These are phyloP conservation scores for Hypomecis punctinalis DNA, from an alignment of 2,888 invertebrate species.

Conservation along the genomic window DNA sequence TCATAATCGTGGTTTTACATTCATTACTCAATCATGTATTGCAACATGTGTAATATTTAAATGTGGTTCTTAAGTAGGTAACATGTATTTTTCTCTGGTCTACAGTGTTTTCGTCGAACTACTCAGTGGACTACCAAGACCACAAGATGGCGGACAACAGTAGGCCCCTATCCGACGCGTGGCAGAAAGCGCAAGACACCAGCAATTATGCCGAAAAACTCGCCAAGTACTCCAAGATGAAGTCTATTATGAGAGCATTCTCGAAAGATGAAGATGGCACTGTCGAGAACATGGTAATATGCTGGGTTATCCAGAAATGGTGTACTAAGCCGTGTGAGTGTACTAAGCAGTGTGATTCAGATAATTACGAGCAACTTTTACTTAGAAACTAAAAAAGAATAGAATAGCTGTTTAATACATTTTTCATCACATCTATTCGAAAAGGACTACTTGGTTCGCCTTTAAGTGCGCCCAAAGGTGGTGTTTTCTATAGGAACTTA, in stretches of 20 bases:
- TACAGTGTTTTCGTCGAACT: slow-evolving; percentile 50
- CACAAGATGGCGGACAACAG: slow-evolving; percentile 19
- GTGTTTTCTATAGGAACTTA: too few species aligned
- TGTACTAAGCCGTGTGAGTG: neutral
- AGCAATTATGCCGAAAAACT: slow-evolving; percentile 62
- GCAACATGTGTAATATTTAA: too few species aligned
- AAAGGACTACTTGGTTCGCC: too few species aligned
- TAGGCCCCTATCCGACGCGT: slow-evolving; percentile 54
- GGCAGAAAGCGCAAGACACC: slow-evolving; percentile 58
- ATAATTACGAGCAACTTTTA: too few species aligned
- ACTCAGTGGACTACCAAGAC: slow-evolving; percentile 49
- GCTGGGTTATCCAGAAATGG: neutral
- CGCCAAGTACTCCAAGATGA: slow-evolving; percentile 50
- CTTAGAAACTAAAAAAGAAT: neutral
- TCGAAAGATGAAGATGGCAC: neutral
- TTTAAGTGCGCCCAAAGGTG: too few species aligned
- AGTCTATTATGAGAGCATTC: slow-evolving; percentile 18
- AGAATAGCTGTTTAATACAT: neutral
- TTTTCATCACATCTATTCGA: too few species aligned
- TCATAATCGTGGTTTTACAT: too few species aligned
- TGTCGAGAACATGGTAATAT: neutral
- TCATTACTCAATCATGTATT: too few species aligned
- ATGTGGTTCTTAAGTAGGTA: too few species aligned
- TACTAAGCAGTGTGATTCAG: too few species aligned
- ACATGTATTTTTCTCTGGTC: slow-evolving; percentile 6